Conservation (phyloP, 2,113 vertebrate genomes). For the Vimba vimba region DNA sequence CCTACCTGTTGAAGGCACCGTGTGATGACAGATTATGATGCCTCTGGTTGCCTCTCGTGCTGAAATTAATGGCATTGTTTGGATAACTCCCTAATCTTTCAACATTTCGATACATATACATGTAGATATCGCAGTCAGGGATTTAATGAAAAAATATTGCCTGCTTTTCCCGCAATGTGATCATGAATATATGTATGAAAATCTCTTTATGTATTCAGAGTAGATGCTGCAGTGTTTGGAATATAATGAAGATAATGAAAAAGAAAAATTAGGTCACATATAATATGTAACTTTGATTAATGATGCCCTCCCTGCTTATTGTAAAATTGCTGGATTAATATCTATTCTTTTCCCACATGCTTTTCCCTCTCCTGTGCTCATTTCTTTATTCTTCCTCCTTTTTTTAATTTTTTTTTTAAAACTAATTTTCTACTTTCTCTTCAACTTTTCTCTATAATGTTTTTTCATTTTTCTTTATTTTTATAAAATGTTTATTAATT, state of each 20-base stretch:
- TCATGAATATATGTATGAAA: conserved; percentile 63
- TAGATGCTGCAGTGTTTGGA: conserved; percentile 20
- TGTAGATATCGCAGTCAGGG: conserved; percentile 25
- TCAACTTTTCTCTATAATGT: not conserved
- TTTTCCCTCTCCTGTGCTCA: not conserved
- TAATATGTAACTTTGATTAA: conserved; percentile 53
- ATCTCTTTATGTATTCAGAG: conserved; percentile 52
- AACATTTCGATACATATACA: conserved; percentile 8
- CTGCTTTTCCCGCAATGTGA: conserved; percentile 37
- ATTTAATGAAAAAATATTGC: conserved; percentile 57
- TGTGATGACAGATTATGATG: conserved; percentile 60
- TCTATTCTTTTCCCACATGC: not conserved
- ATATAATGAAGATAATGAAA: conserved; percentile 53
- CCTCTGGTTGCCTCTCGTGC: conserved; percentile 40
- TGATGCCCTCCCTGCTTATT: conserved; percentile 36
- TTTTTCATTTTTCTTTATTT: not conserved
- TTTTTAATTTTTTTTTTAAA: too few species aligned
- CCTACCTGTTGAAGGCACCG: conserved; percentile 58
- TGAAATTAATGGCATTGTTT: conserved; percentile 52
- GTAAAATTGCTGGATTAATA: conserved; percentile 21
- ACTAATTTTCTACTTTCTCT: not conserved
- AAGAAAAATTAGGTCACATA: conserved; percentile 54
- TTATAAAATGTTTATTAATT: not conserved
- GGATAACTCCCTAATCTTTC: conserved; percentile 1
- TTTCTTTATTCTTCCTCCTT: not conserved